Base-by-base conservation (phyloP, 2,888 invertebrate genomes). In the Pyralis farinalis region DNA sequence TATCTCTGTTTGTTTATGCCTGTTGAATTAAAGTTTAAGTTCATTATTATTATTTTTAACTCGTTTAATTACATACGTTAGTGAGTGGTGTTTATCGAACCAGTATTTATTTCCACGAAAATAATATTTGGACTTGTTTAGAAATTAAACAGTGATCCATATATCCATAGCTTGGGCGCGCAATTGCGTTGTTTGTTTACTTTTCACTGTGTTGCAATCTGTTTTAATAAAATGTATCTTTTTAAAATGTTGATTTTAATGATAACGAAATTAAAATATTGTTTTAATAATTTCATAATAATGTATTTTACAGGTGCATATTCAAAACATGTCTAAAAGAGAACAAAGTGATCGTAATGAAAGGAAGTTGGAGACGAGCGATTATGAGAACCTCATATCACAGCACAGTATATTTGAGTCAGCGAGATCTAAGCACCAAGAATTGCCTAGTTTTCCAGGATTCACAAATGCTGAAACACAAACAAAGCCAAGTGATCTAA, bases 391-490 rank as follows among this genome's bases (percentile, higher is more conserved):
- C 51, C 70, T 90, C 37, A 78, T 90, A 63, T 80, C 85, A 38
- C 89, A 89, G 48, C 90, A 90, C 57, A 90, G 81, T 56, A 80
- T 90, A 63, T 90, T 88, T 62, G 90, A 90, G 56, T 69, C 83
- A 6, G 58, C 80, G 34, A 72, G 88, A 58, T 61, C 76, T 25
- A 88, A 87, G 60, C 79, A 80, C 54, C 86, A 86, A 54, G 86
- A 89, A 53, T 55, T 90, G 43, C 86, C 90, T 21, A 85, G 88
- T 58, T 90, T 90, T 59, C 86, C 90, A 30, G 90, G 87, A 34
- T 90, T 87, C 61, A 74, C 88, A 8, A 89, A 90, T 63, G 90
- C 90, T 12, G 90, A 90, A 71, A 90, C 90, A 30, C 90, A 90
- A 70, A 90, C 90, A 33, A 89, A 90, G 63, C 65, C 77, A 42